Evolutionary conservation across 2,888 invertebrate species (phyloP).

Genomic region (Parelbella ahira): DNA sequence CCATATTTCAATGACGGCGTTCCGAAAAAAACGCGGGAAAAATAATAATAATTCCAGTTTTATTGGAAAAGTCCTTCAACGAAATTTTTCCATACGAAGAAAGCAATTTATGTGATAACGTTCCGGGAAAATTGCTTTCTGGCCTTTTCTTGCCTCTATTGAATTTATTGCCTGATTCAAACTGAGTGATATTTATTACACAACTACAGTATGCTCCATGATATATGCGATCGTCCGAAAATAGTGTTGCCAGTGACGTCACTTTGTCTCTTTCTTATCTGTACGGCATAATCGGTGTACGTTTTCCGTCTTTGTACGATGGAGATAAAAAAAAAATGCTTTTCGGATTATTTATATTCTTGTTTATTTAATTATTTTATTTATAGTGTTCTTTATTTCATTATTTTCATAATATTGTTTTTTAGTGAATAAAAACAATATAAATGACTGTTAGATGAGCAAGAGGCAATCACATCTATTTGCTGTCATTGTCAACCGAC

Average conservation of each 20-base stretch:
- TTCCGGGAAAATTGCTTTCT: conserved; percentile 67
- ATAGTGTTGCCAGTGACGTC: conserved; percentile 11
- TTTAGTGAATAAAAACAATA: too few species aligned
- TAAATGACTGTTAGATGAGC: too few species aligned
- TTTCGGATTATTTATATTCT: too few species aligned
- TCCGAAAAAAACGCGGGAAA: conserved; percentile 26
- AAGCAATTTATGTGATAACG: conserved; percentile 76
- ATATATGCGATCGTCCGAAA: conserved; percentile 21
- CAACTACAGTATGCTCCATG: conserved; percentile 39
- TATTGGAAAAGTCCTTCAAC: conserved; percentile 63
- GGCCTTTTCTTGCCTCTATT: conserved; percentile 61
- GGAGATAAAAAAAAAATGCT: too few species aligned
- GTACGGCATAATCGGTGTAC: too few species aligned
- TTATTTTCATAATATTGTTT: too few species aligned
- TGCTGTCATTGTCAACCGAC: too few species aligned
- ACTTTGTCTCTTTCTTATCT: conserved; percentile 4
- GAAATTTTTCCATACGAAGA: conserved; percentile 71
- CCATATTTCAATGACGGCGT: not conserved
- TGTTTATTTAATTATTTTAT: too few species aligned
- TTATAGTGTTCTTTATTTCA: too few species aligned
- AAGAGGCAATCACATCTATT: too few species aligned
- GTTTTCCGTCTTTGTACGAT: too few species aligned
- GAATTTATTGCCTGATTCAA: conserved; percentile 68
- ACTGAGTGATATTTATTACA: conserved; percentile 63
- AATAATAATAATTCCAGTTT: conserved; percentile 53